Evolutionary conservation across 2,888 invertebrate genomes (phyloP).

Genomic region (Gymnosoma rotundatum): DNA sequence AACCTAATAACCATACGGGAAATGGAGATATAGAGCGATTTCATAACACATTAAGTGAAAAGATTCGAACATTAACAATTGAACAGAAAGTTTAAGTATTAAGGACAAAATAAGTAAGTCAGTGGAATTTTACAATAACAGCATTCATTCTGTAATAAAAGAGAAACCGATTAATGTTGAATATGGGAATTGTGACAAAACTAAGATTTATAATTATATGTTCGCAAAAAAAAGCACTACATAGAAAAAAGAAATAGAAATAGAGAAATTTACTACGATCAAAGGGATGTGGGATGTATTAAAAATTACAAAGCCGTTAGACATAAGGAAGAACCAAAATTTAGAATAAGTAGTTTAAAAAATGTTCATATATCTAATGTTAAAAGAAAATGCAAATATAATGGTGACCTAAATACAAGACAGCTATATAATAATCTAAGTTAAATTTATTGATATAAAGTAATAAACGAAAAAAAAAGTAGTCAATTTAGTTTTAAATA

Average conservation of each 20-base stretch:
- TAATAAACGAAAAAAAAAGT: too few relatives aligned
- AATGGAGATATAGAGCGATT: constrained; percentile 35
- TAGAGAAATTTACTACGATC: constrained; percentile 6
- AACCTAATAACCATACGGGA: constrained; percentile 26
- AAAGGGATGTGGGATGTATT: constrained; percentile 29
- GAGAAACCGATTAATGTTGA: constrained; percentile 45
- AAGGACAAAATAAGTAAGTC: constrained; percentile 39
- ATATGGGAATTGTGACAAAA: constrained; percentile 37
- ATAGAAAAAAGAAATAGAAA: constrained; percentile 27
- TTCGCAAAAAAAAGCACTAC: constrained; percentile 6
- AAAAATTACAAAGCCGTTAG: constrained; percentile 38
- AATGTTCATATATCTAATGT: constrained; percentile 50
- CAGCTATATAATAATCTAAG: background rate
- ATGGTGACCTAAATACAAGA: constrained; percentile 14
- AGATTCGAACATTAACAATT: constrained; percentile 24
- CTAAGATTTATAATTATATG: constrained; percentile 16
- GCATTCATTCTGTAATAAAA: constrained; percentile 30
- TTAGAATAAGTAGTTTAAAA: constrained; percentile 11
- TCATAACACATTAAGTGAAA: constrained; percentile 45
- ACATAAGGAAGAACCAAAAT: constrained; percentile 45
- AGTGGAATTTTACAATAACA: constrained; percentile 46
- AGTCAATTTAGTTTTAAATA: too few relatives aligned
- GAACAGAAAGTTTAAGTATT: constrained; percentile 8
- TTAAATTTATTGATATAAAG: background rate
- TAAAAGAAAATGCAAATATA: constrained; percentile 29